Evolutionary conservation across 2,797 vertebrate genomes (phyloP), one percentile per base, ranked within the genome.

Genomic region (Etheostoma perlongum): DNA sequence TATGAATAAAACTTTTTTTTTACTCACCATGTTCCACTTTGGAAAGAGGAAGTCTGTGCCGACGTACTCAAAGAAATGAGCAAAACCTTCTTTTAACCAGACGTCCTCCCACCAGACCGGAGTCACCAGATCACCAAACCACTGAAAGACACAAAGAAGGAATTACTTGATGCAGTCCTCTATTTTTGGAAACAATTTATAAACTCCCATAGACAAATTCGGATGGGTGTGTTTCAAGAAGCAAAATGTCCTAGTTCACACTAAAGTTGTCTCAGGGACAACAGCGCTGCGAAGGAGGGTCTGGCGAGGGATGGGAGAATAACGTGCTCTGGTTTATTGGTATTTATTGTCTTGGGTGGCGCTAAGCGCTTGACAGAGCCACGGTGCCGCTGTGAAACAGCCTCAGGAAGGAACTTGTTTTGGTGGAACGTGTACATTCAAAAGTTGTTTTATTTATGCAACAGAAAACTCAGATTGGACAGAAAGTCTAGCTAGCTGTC

Each of bases 91-190:
- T 76, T 99, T 99, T 30, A 99, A 69, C 98, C 98, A 99, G 42
- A 99, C 98, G 44, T 99, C 98, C 89, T 99, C 98, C 98, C 98
- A 99, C 98, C 98, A 99, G 40, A 97, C 96, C 0, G 98, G 98
- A 21, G 98, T 99, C 88, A 99, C 98, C 49, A 99, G 96, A 73
- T 99, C 97, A 49, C 98, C 98, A 78, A 99, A 99, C 98, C 98
- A 99, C 98, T 99, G 87, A 74, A 88, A 90, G 61, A 91, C 44
- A 61, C 7, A 73, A 0, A 70, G 5, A 27, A 18, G 2, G 14
- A 40, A 40, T 12, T 3, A 40, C 10, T 40, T 4, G 36, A 40
- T 40, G 9, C 11, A 36, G 33, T 10, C 2, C 9, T 10, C 33
- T 9, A 0, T 36, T 33, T 33, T 36, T 36, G 9, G 33, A 30